phyloP scores from a whole-genome alignment of 2,113 vertebrate species.

The Lepisosteus osseus region DNA sequence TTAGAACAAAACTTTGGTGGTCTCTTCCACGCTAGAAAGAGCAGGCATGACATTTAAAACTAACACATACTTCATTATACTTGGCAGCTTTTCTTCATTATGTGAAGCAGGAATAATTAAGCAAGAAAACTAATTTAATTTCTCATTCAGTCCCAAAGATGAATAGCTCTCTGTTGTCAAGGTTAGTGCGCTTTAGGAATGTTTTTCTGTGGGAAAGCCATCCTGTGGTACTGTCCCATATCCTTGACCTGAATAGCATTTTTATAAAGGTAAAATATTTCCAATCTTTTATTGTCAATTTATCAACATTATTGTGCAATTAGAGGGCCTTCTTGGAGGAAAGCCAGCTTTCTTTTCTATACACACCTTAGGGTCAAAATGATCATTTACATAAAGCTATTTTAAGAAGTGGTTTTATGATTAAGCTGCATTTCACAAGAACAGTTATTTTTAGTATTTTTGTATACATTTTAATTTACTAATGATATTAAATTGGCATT shows the following conservation, averaged over 20 bases:
- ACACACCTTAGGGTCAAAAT: not conserved
- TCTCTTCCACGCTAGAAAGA: slow-evolving; percentile 26
- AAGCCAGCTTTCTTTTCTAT: not conserved
- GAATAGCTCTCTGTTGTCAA: slow-evolving; percentile 20
- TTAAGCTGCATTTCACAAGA: no score
- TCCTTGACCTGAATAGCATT: not conserved
- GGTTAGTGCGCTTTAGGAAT: slow-evolving; percentile 27
- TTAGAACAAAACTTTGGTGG: slow-evolving; percentile 16
- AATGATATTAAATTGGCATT: not conserved
- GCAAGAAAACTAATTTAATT: slow-evolving; percentile 42
- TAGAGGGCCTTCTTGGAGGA: not conserved
- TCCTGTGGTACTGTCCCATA: slow-evolving; percentile 9
- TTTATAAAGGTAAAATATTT: not conserved
- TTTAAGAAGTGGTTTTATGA: no score
- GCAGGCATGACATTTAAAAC: slow-evolving; percentile 48
- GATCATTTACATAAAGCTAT: no score
- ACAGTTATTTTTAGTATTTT: no score
- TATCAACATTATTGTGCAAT: slow-evolving; percentile 18
- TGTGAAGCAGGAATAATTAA: slow-evolving; percentile 32
- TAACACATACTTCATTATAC: slow-evolving; percentile 28
- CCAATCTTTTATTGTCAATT: slow-evolving; percentile 16
- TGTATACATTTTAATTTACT: not conserved
- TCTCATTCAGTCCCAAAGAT: slow-evolving; percentile 33
- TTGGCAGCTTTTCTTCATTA: slow-evolving; percentile 38
- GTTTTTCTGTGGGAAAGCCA: slow-evolving; percentile 21